Evolutionary conservation across 1,140 invertebrate species (phyloP), one percentile per base, ranked within the genome.

Genomic region (Acromyrmex heyeri): DNA sequence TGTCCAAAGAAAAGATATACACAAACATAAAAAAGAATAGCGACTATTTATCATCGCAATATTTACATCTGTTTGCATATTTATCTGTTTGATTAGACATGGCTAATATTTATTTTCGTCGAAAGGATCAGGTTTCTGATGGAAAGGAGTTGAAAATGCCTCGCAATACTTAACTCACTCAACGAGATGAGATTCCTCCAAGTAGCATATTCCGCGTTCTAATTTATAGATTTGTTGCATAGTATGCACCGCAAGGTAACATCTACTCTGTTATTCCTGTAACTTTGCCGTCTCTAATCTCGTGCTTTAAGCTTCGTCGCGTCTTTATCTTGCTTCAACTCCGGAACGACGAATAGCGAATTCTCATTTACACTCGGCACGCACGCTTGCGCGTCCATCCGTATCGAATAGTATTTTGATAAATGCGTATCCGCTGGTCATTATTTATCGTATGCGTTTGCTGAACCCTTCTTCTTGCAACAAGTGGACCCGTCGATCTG

Each of bases 331-430:
- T 14, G 3, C 38, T 72, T 59, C 24, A 44, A 79, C 34, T 73
- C 24, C 18, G 24, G n/a, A 24, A 14, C 16, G 21, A 21, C 30
- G n/a, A 67, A 67, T 12, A 21, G 30, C 64, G 18, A 65, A 4
- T 67, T n/a, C 10, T 10, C 64, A 21, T 67, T 44, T 34, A 34
- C 55, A 62, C 18, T 61, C 44, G 30, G 27, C 38, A 16, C 34
- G 30, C 18, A n/a, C 64, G 67, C 24, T 3, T 6, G 67, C 50
- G 53, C 27, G n/a, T 44, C 21, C 38, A 59, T 82, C 21, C 18
- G 55, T 59, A 72, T 73, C 53, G 67, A 82, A 82, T 73, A 72
- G 53, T 59, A 73, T 82, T 82, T 82, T 73, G 79, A 82, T 82
- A 82, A 82, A 73, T 73, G 38, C 53, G 44, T 44, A 82, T 57